phyloP scores from a whole-genome alignment of 2,797 vertebrate genomes.

The Limosa lapponica region DNA sequence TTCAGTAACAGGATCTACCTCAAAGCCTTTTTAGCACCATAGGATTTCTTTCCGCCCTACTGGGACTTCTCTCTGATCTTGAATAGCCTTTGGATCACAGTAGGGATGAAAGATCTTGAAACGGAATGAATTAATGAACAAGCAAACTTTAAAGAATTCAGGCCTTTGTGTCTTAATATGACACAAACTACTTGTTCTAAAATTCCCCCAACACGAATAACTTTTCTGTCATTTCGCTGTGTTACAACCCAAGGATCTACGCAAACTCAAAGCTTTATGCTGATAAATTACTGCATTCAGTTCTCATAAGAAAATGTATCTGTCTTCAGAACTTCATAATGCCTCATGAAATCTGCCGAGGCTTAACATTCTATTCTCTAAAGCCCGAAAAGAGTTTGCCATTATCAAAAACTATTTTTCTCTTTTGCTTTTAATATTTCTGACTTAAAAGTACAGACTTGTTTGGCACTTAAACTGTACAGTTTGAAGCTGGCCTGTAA shows the following conservation, averaged over 20 bases:
- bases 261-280: constrained; percentile 10
- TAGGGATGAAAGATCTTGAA: constrained; percentile 49
- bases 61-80: constrained; percentile 42
- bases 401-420: constrained; percentile 50
- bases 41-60: constrained; percentile 4
- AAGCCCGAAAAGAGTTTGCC: constrained; percentile 1
- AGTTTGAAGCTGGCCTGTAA: constrained; percentile 26
- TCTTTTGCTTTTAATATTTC: constrained; percentile 45
- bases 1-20: neutral
- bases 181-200: constrained; percentile 43
- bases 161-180: constrained; percentile 15
- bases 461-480: constrained; percentile 14
- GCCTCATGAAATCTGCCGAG: constrained; percentile 31
- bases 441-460: constrained; percentile 4
- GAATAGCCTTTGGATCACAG: constrained; percentile 43
- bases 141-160: constrained; percentile 33
- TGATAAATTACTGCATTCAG: constrained; percentile 54
- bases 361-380: constrained; percentile 45
- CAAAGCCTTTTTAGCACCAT: constrained; percentile 35
- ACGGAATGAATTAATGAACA: constrained; percentile 65
- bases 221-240: constrained; percentile 43
- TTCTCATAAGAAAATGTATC: constrained; percentile 42
- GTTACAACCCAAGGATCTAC: neutral
- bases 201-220: constrained; percentile 10
- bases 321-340: constrained; percentile 60